phyloP scores from a whole-genome alignment of 1,140 invertebrate genomes.

The Pogonognathellus flavescens region DNA sequence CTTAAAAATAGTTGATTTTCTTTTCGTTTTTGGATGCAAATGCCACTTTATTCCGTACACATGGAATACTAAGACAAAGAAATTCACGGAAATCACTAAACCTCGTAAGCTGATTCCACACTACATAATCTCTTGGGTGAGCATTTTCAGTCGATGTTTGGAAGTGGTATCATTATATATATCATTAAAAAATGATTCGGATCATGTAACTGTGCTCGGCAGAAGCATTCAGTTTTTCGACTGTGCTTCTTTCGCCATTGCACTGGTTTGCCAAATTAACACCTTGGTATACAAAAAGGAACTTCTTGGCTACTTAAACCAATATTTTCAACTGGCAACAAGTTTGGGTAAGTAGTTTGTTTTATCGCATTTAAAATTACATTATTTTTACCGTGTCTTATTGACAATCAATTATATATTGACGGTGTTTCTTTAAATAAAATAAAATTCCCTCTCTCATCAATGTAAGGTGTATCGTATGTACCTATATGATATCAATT shows the following conservation, averaged over 20 bases:
- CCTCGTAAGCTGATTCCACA: not conserved
- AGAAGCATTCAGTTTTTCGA: not conserved
- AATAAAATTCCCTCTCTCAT: no score
- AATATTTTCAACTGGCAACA: not conserved
- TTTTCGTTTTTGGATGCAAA: not conserved
- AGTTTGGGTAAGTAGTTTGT: not conserved
- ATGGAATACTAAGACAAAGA: not conserved
- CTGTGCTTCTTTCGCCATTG: not conserved
- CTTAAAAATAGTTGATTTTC: not conserved
- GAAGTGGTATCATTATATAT: not conserved
- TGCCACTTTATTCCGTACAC: not conserved
- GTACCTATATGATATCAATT: not conserved
- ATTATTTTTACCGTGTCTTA: no score
- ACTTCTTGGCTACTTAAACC: not conserved
- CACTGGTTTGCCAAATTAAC: not conserved
- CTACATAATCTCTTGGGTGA: not conserved
- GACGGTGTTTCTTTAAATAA: no score
- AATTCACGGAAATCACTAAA: not conserved
- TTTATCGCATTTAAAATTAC: no score
- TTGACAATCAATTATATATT: no score
- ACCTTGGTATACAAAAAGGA: constrained; percentile 3
- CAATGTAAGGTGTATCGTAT: not conserved
- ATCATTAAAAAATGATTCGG: not conserved
- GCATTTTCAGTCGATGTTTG: not conserved
- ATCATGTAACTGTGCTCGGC: not conserved